These are phyloP conservation scores for Phainopepla nitens DNA, from an alignment of 2,113 vertebrate genomes.

Conservation along the genomic window DNA sequence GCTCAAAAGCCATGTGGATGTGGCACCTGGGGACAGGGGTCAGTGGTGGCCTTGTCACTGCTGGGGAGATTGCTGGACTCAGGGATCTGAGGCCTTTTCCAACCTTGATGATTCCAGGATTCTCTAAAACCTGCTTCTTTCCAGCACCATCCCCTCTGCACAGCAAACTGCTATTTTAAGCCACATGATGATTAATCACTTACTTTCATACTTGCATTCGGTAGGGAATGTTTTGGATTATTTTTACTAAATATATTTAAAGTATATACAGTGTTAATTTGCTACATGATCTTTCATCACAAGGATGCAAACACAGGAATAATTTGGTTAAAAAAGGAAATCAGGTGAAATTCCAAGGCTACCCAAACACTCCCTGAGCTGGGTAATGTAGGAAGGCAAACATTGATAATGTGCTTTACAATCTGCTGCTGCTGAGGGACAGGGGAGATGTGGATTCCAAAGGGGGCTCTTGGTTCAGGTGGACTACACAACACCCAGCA, in stretches of 20 bases:
- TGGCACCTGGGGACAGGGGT: neutral
- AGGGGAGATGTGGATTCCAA: neutral
- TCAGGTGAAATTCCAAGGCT: neutral
- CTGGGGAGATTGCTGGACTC: neutral
- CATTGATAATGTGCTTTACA: neutral
- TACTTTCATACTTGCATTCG: neutral
- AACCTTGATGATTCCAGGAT: neutral
- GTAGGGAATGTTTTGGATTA: neutral
- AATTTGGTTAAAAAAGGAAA: neutral
- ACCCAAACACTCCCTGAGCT: neutral
- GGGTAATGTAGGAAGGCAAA: neutral
- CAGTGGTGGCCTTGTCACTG: neutral
- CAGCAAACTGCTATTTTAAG: neutral
- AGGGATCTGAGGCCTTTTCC: neutral
- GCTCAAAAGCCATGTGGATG: neutral
- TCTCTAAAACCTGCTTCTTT: neutral
- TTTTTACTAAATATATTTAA: constrained; percentile 14
- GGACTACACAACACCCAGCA: neutral
- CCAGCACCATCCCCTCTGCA: neutral
- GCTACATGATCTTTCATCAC: neutral
- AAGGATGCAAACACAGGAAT: neutral
- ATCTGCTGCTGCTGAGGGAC: neutral
- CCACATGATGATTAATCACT: neutral
- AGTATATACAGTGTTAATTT: neutral
- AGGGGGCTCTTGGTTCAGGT: neutral